These are phyloP conservation scores for Ommatoiulus sabulosus DNA, from an alignment of 2,888 invertebrate genomes.

Conservation along the genomic window DNA sequence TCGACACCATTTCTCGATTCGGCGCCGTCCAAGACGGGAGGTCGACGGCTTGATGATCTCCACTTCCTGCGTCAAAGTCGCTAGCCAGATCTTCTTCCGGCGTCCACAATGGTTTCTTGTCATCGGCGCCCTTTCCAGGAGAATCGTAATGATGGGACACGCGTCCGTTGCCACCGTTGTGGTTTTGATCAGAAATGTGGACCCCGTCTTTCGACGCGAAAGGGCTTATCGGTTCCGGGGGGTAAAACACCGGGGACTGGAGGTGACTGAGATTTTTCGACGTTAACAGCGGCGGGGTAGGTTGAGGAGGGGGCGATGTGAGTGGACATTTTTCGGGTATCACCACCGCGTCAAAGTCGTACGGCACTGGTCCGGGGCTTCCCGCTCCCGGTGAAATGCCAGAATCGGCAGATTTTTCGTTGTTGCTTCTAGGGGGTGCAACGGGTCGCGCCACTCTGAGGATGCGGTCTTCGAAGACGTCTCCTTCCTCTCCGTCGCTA, in stretches of 20 bases:
- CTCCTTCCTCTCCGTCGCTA: conserved; percentile 64
- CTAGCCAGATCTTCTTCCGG: conserved; percentile 88
- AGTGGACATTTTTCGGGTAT: conserved; percentile 58
- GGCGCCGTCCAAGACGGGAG: neutral
- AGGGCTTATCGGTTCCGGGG: conserved; percentile 62
- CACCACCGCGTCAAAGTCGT: conserved; percentile 57
- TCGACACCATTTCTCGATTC: conserved; percentile 72
- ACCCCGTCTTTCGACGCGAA: conserved; percentile 63
- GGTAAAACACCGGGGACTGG: conserved; percentile 61
- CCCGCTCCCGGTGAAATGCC: conserved; percentile 84
- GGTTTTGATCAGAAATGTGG: conserved; percentile 62
- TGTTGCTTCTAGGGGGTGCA: conserved; percentile 64
- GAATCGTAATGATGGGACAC: neutral
- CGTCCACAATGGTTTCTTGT: conserved; percentile 75
- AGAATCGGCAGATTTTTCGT: conserved; percentile 85
- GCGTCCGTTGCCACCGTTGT: conserved; percentile 57
- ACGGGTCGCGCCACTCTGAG: conserved; percentile 64
- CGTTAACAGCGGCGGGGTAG: neutral
- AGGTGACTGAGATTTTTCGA: conserved; percentile 57
- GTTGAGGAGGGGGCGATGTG: neutral
- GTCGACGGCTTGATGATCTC: conserved; percentile 58
- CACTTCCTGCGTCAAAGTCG: conserved; percentile 78
- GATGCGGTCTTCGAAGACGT: conserved; percentile 65
- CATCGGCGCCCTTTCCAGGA: conserved; percentile 37
- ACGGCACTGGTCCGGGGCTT: conserved; percentile 69